These are phyloP conservation scores for Xestia rhomboidea DNA, from an alignment of 2,888 invertebrate genomes.

Conservation along the genomic window DNA sequence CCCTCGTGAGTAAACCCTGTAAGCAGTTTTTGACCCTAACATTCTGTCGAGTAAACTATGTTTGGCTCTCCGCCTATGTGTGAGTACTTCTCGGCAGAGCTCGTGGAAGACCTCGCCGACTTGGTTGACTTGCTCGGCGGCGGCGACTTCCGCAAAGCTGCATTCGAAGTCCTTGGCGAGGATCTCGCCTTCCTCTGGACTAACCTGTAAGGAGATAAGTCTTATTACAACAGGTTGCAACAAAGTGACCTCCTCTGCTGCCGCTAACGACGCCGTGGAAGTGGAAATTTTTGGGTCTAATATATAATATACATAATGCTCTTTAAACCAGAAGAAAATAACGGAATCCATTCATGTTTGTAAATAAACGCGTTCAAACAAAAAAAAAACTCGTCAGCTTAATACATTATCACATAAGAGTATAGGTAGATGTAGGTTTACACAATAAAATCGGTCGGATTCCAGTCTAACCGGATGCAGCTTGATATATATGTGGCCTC, in stretches of 20 bases:
- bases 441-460: too few species aligned
- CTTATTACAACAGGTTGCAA: neutral
- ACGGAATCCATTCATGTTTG: too few species aligned
- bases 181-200: conserved; percentile 96
- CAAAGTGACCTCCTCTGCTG: neutral
- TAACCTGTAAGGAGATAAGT: conserved; percentile 88
- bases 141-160: conserved; percentile 96
- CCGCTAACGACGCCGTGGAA: neutral
- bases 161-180: conserved; percentile 97
- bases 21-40: conserved; percentile 94
- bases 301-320: neutral
- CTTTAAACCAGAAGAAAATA: neutral
- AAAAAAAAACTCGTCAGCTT: neutral
- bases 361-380: neutral
- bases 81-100: conserved; percentile 95
- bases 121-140: conserved; percentile 96
- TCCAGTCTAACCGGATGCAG: too few species aligned
- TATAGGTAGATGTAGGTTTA: neutral
- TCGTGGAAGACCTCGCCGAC: conserved; percentile 96
- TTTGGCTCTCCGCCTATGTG: conserved; percentile 95
- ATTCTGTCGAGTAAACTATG: conserved; percentile 96
- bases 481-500: too few species aligned
- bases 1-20: conserved; percentile 94
- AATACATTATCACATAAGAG: too few species aligned
- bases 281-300: neutral